These are phyloP conservation scores for Drosophila santomea DNA, from an alignment of 1,140 invertebrate species.

Conservation along the genomic window DNA sequence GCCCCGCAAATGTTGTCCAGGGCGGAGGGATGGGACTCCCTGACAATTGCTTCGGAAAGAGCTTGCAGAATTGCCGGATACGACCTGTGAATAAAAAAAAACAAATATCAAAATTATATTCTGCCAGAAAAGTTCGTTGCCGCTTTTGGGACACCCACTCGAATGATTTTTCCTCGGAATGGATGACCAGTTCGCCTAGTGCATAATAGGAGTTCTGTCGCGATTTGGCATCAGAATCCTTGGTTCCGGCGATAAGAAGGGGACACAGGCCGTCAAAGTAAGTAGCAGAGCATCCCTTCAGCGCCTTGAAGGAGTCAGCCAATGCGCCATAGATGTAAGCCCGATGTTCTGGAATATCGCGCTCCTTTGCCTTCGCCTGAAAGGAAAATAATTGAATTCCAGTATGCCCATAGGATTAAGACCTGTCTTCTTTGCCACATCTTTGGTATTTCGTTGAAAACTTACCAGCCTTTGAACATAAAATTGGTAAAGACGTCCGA, in stretches of 20 bases:
- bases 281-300: conserved; percentile 86
- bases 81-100: conserved; percentile 38
- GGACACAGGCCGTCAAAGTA: conserved; percentile 88
- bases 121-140: too few relatives aligned
- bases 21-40: conserved; percentile 87
- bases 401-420: neutral
- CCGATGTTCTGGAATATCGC: conserved; percentile 85
- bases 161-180: conserved; percentile 84
- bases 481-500: conserved; percentile 87
- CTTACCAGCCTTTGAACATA: conserved; percentile 88
- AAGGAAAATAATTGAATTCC: conserved; percentile 5
- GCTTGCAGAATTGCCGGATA: conserved; percentile 87
- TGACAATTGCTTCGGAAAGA: conserved; percentile 87
- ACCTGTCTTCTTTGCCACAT: neutral
- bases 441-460: neutral
- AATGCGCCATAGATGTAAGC: conserved; percentile 91
- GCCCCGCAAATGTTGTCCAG: conserved; percentile 93
- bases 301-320: conserved; percentile 89
- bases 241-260: conserved; percentile 87
- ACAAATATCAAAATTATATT: neutral
- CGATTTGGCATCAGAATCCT: conserved; percentile 88
- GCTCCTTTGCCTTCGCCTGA: conserved; percentile 70
- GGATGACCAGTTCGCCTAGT: conserved; percentile 89
- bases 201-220: conserved; percentile 92
- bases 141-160: conserved; percentile 50